Base-by-base conservation (phyloP, 1,140 invertebrate species). In the Aphis craccivora region DNA sequence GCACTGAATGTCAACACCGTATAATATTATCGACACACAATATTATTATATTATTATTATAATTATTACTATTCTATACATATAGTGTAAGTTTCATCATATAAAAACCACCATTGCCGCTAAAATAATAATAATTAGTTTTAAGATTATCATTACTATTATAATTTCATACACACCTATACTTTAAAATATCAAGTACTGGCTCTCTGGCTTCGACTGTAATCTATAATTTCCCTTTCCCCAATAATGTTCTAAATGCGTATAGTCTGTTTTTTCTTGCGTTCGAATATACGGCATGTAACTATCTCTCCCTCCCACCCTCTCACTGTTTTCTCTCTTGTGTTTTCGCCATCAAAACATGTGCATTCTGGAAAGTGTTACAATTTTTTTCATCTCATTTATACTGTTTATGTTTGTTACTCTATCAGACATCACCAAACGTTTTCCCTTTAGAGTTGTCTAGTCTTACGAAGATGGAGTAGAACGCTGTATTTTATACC, bases 201-300 rank as follows among this genome's bases (percentile, higher is more conserved):
- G 14, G 14, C 30, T 76, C 60, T 76, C 14, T 76, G 30, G 14
- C 60, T n/a, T 14, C 60, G 11, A 14, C 1, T 23, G 60, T n/a
- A 76, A 76, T 76, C 60, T 76, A 76, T 76, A 76, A 76, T 76
- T 76, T 76, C 60, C 60, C 60, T 76, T 76, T 76, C 60, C n/a
- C n/a, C 14, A 35, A 35, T 76, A 18, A 76, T 76, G 30, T 51
- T 51, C 11, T n/a, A 18, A 76, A 76, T 76, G 30, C 1, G 11
- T 76, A 76, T 76, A 14, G n/a, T 76, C 0, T 76, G 14, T 76
- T 76, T 76, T 76, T 76, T 14, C 60, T 76, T n/a, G 14, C 14
- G n/a, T 18, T 14, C 60, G 14, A 76, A 30, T n/a, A 30, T n/a
- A 11, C 30, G 6, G 4, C 14, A 76, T 40, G 30, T n/a, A 76